Percentiles rank a stretch among this genome's conserved stretches.
phyloP scores from a whole-genome alignment of 2,888 invertebrate species.

The Ypsolopha scabrella region DNA sequence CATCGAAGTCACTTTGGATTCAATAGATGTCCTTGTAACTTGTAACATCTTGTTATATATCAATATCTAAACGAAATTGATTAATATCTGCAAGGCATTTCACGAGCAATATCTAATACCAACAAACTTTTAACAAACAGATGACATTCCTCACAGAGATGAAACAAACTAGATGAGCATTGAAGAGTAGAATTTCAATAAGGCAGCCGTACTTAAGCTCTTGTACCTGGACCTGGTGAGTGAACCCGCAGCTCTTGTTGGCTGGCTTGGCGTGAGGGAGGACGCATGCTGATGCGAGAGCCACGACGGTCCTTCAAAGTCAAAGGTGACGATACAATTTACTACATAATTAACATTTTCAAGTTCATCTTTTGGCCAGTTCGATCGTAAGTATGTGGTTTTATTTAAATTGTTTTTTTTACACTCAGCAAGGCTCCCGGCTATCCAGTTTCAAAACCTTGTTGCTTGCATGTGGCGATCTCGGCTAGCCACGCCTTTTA shows the following conservation, averaged over 20 bases:
- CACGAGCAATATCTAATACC: conserved; percentile 30
- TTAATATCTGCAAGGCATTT: conserved; percentile 58
- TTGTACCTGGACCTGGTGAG: conserved; percentile 79
- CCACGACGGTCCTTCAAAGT: conserved; percentile 76
- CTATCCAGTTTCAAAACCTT: too few species aligned
- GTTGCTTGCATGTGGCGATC: too few species aligned
- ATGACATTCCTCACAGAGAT: too few species aligned
- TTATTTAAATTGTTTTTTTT: too few species aligned
- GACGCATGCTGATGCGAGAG: conserved; percentile 82
- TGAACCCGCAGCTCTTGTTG: conserved; percentile 87
- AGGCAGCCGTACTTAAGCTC: background rate
- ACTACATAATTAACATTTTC: too few species aligned
- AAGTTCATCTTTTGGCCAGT: too few species aligned
- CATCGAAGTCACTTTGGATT: too few species aligned
- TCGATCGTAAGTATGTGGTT: too few species aligned
- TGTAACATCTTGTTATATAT: conserved; percentile 1
- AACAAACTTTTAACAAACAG: too few species aligned
- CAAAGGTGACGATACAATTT: background rate
- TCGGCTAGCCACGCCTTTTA: too few species aligned
- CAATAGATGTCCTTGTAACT: background rate
- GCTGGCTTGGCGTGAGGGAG: conserved; percentile 87
- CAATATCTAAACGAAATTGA: conserved; percentile 10
- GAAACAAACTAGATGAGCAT: background rate
- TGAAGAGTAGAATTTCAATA: conserved; percentile 2
- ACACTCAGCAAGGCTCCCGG: too few species aligned